Evolutionary conservation across 2,888 invertebrate genomes (phyloP), one percentile per base, ranked within the genome.

Genomic region (Chloromyia formosa): DNA sequence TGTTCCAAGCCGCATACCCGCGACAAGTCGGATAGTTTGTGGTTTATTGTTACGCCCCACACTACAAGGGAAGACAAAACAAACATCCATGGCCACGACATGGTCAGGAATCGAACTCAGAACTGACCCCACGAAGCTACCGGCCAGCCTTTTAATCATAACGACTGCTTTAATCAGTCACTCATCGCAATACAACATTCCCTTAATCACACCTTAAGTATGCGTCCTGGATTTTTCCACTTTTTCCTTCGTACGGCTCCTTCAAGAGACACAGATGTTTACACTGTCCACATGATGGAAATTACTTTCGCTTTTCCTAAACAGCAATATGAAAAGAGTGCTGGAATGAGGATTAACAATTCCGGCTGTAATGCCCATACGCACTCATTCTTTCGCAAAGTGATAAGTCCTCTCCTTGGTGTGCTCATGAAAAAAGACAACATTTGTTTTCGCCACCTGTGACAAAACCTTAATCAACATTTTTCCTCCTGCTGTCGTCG

Each of bases 401-500:
- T 62, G 62, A 62, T 62, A 62, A 62, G 62, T 62, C 23, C 18
- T 35, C 61, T 12, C 61, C 27, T 61, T 12, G 16, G 18, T n/a
- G 40, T 16, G 7, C 18, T 7, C 20, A 22, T 22, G 23, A 66
- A 66, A 49, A 49, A 23, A 14, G 23, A 42, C 4, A 45, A 20
- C 45, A 66, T 49, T 49, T 49, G 45, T 66, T 66, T 66, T 66
- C 66, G 35, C 45, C 66, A 66, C 66, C 66, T 66, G 66, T 14
- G 66, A 66, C 66, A 66, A 66, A 66, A 66, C 66, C 66, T 66
- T 66, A 66, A 66, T 45, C 66, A 66, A 49, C 35, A 3, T 66
- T 66, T 66, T 53, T 49, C 10, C 12, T 27, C 35, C 14, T 16
- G 14, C 23, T 61, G 61, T 12, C 61, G 10, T 27, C 35, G 10